Base-by-base conservation (phyloP, 1,140 invertebrate genomes). In the Macrobrachium rosenbergii region DNA sequence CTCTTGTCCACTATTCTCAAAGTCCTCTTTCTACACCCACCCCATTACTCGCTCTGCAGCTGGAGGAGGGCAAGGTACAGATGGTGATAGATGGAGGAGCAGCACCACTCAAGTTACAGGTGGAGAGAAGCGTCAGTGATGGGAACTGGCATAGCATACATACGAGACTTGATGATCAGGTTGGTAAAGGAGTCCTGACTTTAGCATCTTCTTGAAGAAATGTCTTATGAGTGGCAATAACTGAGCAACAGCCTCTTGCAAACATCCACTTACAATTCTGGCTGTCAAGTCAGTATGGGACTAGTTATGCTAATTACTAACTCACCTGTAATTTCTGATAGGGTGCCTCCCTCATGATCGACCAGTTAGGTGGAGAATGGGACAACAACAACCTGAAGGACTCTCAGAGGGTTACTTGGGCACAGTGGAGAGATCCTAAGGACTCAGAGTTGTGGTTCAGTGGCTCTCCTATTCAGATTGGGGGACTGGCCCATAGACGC, bases 131-230 rank as follows among this genome's bases (percentile, higher is more conserved):
- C 2, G 64, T 67, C 19, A 58, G n/a, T 28, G 64, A 69, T 72
- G 63, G 63, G 10, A 28, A 82, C 12, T 82, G 81, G 64, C 64
- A 58, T 69, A n/a, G 19, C 43, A 67, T 82, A 28, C 63, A 81
- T 45, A 5, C 62, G 7, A 12, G 64, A 5, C 43, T 67, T 6
- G 14, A 11, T 23, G 14, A 52, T n/a, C 81, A 82, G 62, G 28
- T 37, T 37, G 3, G 43, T 81, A 23, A 28, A 62, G 17, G 12
- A 19, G 2, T 19, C n/a, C 11, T 17, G 19, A 19, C 19, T 28
- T 6, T 2, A 12, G 5, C 2, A n/a, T 2, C 17, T 28, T 21
- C 28, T 77, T 5, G 52, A 12, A 11, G 2, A 0, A 77, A 19
- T 43, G 8, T 43, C 23, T 37, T 28, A n/a, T 77, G n/a, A 12